Evolutionary conservation across 2,888 invertebrate species (phyloP).

Genomic region (Campoplex capitator): DNA sequence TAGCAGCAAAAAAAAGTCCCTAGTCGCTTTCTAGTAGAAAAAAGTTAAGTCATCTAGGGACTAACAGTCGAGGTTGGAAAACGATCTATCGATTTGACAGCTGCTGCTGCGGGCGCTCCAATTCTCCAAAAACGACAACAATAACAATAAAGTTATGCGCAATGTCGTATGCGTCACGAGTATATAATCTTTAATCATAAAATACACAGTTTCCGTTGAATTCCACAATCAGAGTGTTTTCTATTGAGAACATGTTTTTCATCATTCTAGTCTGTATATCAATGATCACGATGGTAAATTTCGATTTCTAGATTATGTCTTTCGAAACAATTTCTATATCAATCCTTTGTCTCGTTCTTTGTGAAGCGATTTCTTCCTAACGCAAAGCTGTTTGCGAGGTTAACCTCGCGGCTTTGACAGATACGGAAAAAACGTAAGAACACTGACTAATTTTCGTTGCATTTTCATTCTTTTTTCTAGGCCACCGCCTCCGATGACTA

Average conservation of each 20-base stretch:
- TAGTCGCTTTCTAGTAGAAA: not conserved
- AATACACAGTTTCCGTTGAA: not conserved
- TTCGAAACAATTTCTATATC: not conserved
- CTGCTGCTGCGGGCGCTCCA: not conserved
- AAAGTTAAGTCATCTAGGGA: not conserved
- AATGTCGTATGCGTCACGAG: constrained; percentile 5
- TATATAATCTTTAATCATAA: not conserved
- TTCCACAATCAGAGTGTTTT: not conserved
- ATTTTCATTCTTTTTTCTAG: constrained; percentile 61
- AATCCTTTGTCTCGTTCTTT: not conserved
- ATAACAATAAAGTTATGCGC: constrained; percentile 8
- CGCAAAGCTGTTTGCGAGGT: constrained; percentile 13
- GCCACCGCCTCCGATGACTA: constrained; percentile 66
- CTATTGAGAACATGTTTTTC: constrained; percentile 68
- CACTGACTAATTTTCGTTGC: not conserved
- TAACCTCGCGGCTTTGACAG: constrained; percentile 4
- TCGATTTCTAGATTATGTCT: not conserved
- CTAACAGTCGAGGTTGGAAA: not conserved
- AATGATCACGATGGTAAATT: constrained; percentile 65
- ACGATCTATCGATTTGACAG: not conserved
- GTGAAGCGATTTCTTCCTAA: not conserved
- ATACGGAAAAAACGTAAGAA: not conserved
- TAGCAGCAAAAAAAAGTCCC: constrained; percentile 19
- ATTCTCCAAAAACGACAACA: not conserved
- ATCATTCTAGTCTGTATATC: constrained; percentile 65